Conservation (phyloP, 2,113 vertebrate species). For the Heterotilapia buettikoferi region DNA sequence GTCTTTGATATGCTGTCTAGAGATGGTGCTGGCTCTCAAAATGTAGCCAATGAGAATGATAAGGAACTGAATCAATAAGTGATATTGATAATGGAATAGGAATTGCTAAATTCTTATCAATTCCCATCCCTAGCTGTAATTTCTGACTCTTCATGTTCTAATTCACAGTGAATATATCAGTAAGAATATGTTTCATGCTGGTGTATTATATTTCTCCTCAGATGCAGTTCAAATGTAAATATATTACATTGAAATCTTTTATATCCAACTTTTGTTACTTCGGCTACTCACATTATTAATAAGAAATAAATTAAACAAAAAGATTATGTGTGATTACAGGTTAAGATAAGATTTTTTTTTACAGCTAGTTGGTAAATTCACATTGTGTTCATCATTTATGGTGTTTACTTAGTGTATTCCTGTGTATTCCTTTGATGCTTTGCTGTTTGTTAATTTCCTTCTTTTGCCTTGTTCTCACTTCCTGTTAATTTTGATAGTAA, state of each 20-base stretch:
- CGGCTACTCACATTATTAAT: background rate
- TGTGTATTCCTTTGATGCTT: background rate
- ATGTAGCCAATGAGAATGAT: background rate
- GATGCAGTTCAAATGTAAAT: background rate
- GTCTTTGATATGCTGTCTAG: background rate
- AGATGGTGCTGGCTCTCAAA: background rate
- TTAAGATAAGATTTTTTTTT: background rate
- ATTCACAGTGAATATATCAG: background rate
- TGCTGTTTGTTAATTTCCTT: background rate
- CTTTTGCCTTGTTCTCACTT: background rate
- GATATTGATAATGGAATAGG: background rate
- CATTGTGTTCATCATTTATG: rapidly evolving
- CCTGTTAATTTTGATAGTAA: background rate
- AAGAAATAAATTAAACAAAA: background rate
- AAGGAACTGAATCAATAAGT: background rate
- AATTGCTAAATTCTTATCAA: background rate
- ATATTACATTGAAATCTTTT: background rate
- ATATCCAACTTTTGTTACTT: background rate
- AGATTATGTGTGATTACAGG: background rate
- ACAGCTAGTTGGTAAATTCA: background rate
- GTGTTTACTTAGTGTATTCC: background rate
- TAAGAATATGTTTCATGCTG: background rate
- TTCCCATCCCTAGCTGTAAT: background rate
- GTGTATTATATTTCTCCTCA: background rate
- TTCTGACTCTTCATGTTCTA: background rate